Evolutionary conservation across 2,888 invertebrate species (phyloP).

Genomic region (Agrochola lota): DNA sequence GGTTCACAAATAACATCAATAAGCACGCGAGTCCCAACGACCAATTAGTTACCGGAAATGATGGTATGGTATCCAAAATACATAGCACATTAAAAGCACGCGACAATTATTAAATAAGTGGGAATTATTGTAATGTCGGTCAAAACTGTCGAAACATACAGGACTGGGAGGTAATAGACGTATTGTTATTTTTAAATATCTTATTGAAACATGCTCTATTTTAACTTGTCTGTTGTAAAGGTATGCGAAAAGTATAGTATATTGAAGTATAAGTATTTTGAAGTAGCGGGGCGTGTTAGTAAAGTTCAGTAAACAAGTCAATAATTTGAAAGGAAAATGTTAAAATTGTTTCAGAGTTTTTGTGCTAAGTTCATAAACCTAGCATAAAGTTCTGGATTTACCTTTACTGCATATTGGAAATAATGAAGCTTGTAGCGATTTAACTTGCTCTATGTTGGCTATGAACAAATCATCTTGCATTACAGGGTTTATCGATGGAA

Average conservation of each 20-base stretch:
- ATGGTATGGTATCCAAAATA: slow-evolving; percentile 34
- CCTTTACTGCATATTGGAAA: slow-evolving; percentile 91
- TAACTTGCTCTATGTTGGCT: slow-evolving; percentile 90
- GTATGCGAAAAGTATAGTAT: not conserved
- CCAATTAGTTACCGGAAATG: slow-evolving; percentile 47
- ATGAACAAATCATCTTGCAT: slow-evolving; percentile 84
- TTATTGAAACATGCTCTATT: slow-evolving; percentile 4
- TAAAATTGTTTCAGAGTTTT: not conserved
- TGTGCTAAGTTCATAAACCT: slow-evolving; percentile 10
- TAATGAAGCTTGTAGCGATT: slow-evolving; percentile 92
- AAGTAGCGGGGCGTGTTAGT: slow-evolving; percentile 2
- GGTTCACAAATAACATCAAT: slow-evolving; percentile 68
- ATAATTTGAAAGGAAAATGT: not conserved
- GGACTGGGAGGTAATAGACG: not conserved
- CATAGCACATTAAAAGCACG: slow-evolving; percentile 34
- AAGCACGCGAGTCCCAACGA: slow-evolving; percentile 68
- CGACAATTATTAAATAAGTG: slow-evolving; percentile 25
- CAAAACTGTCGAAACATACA: slow-evolving; percentile 8
- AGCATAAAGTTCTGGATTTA: slow-evolving; percentile 69
- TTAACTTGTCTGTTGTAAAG: not conserved
- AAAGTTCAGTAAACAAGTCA: slow-evolving; percentile 14
- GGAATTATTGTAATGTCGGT: slow-evolving; percentile 14
- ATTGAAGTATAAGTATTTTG: too few relatives aligned
- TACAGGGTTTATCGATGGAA: slow-evolving; percentile 83
- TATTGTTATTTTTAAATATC: slow-evolving; percentile 12